phyloP scores from a whole-genome alignment of 2,888 invertebrate genomes.

The Agrotis segetum region DNA sequence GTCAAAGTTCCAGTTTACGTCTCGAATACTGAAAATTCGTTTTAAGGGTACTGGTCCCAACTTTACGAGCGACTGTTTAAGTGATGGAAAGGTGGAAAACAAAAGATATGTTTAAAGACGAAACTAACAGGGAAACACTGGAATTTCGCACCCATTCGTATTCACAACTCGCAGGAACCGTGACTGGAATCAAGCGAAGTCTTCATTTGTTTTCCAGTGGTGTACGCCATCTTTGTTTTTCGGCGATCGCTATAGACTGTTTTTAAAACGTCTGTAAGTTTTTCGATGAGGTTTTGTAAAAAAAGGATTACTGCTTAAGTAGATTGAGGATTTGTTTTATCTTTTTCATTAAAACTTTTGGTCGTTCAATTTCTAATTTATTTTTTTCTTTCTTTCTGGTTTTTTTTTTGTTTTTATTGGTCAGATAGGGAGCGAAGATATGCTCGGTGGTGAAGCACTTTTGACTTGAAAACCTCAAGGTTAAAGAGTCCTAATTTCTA shows the following conservation, averaged over 20 bases:
- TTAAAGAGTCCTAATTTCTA: too few relatives aligned
- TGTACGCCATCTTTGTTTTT: conserved; percentile 49
- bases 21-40: too few relatives aligned
- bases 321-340: neutral
- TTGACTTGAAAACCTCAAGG: too few relatives aligned
- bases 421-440: too few relatives aligned
- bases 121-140: conserved; percentile 5
- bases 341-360: neutral
- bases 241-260: conserved; percentile 29
- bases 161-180: conserved; percentile 31
- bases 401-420: neutral
- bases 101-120: conserved; percentile 20
- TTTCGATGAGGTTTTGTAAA: conserved; percentile 17
- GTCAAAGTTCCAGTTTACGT: too few relatives aligned
- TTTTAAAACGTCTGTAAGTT: conserved; percentile 27
- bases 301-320: neutral
- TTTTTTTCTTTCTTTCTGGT: neutral
- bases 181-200: conserved; percentile 49
- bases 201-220: conserved; percentile 46
- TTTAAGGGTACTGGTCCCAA: too few relatives aligned
- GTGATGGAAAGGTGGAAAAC: conserved; percentile 5
- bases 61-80: neutral
- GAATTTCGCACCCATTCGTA: conserved; percentile 40
- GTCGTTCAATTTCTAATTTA: neutral
- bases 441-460: too few relatives aligned